Conservation (phyloP, 2,113 vertebrate species). For the Eidolon helvum region DNA sequence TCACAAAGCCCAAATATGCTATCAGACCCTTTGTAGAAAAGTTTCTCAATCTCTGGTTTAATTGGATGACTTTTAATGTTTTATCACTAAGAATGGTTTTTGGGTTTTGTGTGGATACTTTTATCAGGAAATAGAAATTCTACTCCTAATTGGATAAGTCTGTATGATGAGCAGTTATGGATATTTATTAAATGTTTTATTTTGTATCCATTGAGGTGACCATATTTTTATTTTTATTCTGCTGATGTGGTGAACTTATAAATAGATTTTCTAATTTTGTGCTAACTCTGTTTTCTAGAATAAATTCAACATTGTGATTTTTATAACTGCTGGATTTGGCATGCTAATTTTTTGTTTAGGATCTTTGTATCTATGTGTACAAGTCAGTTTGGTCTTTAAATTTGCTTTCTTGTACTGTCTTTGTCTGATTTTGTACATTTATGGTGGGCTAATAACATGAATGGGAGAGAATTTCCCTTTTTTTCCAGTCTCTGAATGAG, state of each 20-base stretch:
- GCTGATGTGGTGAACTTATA: not conserved
- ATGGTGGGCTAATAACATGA: not conserved
- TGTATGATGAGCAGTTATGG: not conserved
- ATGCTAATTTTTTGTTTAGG: not conserved
- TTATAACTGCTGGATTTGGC: not conserved
- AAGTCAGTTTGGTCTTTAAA: not conserved
- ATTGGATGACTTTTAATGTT: not conserved
- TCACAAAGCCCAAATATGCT: not conserved
- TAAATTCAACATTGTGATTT: not conserved
- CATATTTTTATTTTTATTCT: not conserved
- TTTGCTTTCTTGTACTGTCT: not conserved
- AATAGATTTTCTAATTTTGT: not conserved
- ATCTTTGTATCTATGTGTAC: not conserved
- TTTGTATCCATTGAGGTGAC: not conserved
- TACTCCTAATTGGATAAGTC: not conserved
- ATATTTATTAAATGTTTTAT: not conserved
- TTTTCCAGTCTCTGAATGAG: not conserved
- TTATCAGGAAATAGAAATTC: not conserved
- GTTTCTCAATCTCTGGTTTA: not conserved
- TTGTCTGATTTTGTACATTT: not conserved
- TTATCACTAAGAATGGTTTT: not conserved
- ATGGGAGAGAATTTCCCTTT: not conserved
- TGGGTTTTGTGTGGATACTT: not conserved
- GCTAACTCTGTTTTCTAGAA: not conserved
- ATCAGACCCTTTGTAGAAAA: not conserved